Conservation (phyloP, 2,888 invertebrate genomes). For the Parapristionchus giblindavisi region DNA sequence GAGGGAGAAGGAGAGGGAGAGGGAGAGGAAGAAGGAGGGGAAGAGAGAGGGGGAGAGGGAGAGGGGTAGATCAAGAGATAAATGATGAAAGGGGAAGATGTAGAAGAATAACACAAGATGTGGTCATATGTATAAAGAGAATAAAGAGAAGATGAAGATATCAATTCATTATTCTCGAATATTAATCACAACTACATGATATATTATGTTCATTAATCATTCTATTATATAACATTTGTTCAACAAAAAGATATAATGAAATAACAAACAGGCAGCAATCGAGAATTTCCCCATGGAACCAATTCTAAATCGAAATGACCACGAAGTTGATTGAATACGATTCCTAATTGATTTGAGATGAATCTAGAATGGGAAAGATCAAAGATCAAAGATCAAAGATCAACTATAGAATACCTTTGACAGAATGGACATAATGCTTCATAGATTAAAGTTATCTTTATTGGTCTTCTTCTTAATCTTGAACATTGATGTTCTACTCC, state of each 20-base stretch:
- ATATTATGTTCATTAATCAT: too few relatives aligned
- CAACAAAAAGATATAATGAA: constrained; percentile 17
- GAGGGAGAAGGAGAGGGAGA: not conserved
- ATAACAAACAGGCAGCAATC: constrained; percentile 59
- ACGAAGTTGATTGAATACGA: constrained; percentile 61
- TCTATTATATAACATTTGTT: not conserved
- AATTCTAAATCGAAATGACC: constrained; percentile 64
- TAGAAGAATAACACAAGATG: too few relatives aligned
- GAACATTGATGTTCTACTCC: constrained; percentile 37
- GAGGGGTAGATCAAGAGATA: too few relatives aligned
- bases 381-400: too few relatives aligned
- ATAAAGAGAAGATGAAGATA: too few relatives aligned
- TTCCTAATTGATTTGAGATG: constrained; percentile 66
- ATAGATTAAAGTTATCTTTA: constrained; percentile 66
- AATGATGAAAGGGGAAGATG: too few relatives aligned
- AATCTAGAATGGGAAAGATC: too few relatives aligned
- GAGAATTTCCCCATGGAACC: constrained; percentile 67
- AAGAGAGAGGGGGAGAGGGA: too few relatives aligned
- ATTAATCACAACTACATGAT: too few relatives aligned
- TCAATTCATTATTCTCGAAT: too few relatives aligned
- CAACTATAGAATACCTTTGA: constrained; percentile 57
- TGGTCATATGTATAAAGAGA: too few relatives aligned
- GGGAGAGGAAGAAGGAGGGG: too few relatives aligned
- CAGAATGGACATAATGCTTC: constrained; percentile 69
- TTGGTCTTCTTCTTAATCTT: constrained; percentile 44